A percentile compares a stretch with the other conserved stretches of the same genome.
phyloP scores from a whole-genome alignment of 2,888 invertebrate genomes.

The Dione vanillae region DNA sequence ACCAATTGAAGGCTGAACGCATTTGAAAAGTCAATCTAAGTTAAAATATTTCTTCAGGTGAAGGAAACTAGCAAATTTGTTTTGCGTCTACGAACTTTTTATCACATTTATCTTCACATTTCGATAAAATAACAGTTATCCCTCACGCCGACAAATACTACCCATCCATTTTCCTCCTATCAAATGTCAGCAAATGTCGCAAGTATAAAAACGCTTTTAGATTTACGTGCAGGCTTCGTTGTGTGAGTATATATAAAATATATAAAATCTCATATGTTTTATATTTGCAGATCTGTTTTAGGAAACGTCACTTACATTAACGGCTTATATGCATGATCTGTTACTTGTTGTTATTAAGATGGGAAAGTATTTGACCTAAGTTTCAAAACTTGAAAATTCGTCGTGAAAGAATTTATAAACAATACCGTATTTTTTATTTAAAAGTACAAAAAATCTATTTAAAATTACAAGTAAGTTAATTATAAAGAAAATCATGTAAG shows the following conservation, averaged over 20 bases:
- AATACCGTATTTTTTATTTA: no score
- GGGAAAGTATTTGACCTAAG: no score
- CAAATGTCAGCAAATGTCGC: constrained; percentile 39
- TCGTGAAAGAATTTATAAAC: no score
- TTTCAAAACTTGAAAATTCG: no score
- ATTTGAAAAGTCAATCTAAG: constrained; percentile 26
- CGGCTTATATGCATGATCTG: neutral
- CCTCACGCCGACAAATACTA: constrained; percentile 31
- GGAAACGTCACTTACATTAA: neutral
- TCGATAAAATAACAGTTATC: constrained; percentile 22
- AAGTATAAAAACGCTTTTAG: constrained; percentile 32
- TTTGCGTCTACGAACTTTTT: neutral
- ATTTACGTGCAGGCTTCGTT: constrained; percentile 13
- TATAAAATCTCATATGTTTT: neutral
- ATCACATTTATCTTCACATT: constrained; percentile 9
- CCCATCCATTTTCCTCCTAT: constrained; percentile 34
- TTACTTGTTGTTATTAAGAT: neutral
- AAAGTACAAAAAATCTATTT: no score
- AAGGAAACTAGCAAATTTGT: constrained; percentile 30
- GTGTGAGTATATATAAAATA: constrained; percentile 5
- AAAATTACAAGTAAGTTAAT: no score
- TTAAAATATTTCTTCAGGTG: constrained; percentile 22
- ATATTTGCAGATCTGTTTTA: neutral
- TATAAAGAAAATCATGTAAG: no score
- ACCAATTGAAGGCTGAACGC: constrained; percentile 28